These are phyloP conservation scores for Melinaea menophilus DNA, from an alignment of 2,888 invertebrate species.

Conservation along the genomic window DNA sequence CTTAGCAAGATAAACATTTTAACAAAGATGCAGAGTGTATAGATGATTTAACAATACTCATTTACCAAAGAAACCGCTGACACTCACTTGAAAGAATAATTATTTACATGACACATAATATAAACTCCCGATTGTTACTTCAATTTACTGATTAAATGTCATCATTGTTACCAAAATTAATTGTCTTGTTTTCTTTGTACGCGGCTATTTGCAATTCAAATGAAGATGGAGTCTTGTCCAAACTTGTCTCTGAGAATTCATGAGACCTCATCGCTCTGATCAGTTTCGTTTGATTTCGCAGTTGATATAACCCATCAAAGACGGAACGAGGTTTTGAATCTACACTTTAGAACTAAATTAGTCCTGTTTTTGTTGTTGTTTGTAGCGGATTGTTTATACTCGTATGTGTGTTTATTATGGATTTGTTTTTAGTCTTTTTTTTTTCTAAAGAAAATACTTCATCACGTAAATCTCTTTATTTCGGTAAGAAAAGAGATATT, in stretches of 20 bases:
- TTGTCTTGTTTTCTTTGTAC: conserved; percentile 68
- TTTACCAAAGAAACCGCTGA: not conserved
- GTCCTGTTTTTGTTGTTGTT: not conserved
- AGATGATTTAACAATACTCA: not conserved
- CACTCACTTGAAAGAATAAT: not conserved
- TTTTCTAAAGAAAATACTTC: too few species aligned
- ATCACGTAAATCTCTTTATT: too few species aligned
- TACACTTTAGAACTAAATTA: not conserved
- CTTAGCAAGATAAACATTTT: too few species aligned
- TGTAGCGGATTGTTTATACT: too few species aligned
- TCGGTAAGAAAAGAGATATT: too few species aligned
- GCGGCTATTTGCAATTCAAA: conserved; percentile 67
- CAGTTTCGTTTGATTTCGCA: conserved; percentile 20
- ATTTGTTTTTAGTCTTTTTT: too few species aligned
- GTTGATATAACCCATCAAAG: conserved; percentile 10
- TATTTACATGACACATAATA: not conserved
- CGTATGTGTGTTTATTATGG: too few species aligned
- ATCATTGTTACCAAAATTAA: conserved; percentile 59
- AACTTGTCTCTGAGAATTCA: conserved; percentile 33
- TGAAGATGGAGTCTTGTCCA: conserved; percentile 39
- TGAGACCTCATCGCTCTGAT: conserved; percentile 20
- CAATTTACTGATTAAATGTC: conserved; percentile 65
- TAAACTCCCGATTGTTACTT: conserved; percentile 25
- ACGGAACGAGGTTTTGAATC: conserved; percentile 1
- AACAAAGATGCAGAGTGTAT: not conserved